Base-by-base conservation (phyloP, 2,888 invertebrate genomes). In the Callyntrura sp. region DNA sequence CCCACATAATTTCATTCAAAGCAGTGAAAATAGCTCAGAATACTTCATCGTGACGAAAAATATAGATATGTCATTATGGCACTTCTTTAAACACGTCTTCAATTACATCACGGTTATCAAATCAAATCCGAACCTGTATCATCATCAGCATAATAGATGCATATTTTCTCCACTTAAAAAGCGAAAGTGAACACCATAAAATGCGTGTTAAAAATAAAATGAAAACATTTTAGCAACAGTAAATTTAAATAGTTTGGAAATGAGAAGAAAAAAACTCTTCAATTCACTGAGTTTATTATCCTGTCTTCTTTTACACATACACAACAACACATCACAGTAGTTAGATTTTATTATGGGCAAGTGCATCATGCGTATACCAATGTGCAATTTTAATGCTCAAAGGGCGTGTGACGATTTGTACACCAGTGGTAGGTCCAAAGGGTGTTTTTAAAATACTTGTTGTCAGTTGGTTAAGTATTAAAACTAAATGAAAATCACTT, bases 161-260 rank as follows among this genome's bases (percentile, higher is more conserved):
- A 68, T 3, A 35, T 23, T 51, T 76, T 1, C 4, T 3, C 20
- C 5, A 4, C 20, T 76, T 55, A 57, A 60, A 81, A 81, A 60
- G 57, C 81, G 81, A 81, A 81, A 81, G 81, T 60, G 55, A 23
- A 17, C 17, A 60, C 0, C n/a, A 51, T 81, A 68, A 65, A 57
- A 57, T n/a, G n/a, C 17, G 43, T 51, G 4, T 12, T 6, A 78
- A 78, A 78, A 6, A 51, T 51, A 14, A 25, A 14, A 5, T 43
- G 11, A n/a, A n/a, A n/a, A 48, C 20, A 45, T 78, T 51, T 78
- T 23, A 9, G 20, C 6, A 78, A 20, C 43, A 57, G 28, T 28
- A 81, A 81, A 60, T n/a, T n/a, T n/a, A n/a, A n/a, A n/a, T n/a
- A n/a, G n/a, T n/a, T 43, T 60, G 48, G 60, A 70, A 35, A 43